Base-by-base conservation (phyloP, 2,888 invertebrate species). In the Busseola fusca region DNA sequence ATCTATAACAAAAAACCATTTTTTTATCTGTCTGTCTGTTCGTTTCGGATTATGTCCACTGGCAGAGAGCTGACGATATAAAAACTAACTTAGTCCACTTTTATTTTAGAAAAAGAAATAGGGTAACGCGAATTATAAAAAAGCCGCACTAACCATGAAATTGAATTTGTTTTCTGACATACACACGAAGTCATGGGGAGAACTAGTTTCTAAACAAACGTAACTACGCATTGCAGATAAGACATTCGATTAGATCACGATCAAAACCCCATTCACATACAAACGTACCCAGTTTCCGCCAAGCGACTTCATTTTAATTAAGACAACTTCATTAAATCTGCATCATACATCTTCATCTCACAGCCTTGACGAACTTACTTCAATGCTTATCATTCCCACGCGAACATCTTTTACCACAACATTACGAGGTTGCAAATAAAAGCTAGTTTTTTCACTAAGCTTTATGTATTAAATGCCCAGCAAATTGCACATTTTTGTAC, bases 341-440 rank as follows among this genome's bases (percentile, higher is more conserved):
- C 83, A 80, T 86, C 70, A 76, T 54, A 78, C 83, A 88, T 89
- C 87, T 87, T 74, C 81, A 87, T 86, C 86, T 82, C 82, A 88
- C 81, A 88, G 85, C 93, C 93, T 93, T 93, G 92, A 84, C 75
- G 69, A 48, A 72, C 48, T 78, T 84, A 76, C 64, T 81, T 84
- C 87, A 86, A 84, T 76, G 76, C 75, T 76, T 83, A 81, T 87
- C 81, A 84, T 92, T 93, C 93, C 88, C 92, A 93, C 91, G 91
- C 86, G 84, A 89, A 87, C 85, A 88, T 90, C 88, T 87, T 84
- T 84, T 82, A 81, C 78, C 81, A 50, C 62, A 42, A 65, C 68
- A 69, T 72, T 84, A 84, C 82, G 75, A 70, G 74, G 80, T 84
- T 87, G 85, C 84, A 81, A 85, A 84, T 83, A 84, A 84, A 84